These are phyloP conservation scores for Loriculus beryllinus DNA, from an alignment of 2,797 vertebrate genomes.

Conservation along the genomic window DNA sequence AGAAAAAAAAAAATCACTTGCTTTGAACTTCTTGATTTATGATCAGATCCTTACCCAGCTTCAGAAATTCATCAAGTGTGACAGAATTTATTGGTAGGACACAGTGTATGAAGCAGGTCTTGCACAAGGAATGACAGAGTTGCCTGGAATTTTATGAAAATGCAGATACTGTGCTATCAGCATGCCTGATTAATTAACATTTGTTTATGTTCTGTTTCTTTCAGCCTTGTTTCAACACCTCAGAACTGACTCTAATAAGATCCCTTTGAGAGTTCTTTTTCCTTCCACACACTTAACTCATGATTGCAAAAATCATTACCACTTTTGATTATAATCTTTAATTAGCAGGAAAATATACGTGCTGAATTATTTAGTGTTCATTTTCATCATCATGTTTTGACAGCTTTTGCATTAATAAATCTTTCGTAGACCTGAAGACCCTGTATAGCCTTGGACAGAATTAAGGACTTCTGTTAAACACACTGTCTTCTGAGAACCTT, in stretches of 20 bases:
- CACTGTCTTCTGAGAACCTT: not conserved
- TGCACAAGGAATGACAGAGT: not conserved
- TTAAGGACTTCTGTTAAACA: not conserved
- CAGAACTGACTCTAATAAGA: conserved; percentile 34
- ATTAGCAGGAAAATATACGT: conserved; percentile 52
- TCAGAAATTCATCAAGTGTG: not conserved
- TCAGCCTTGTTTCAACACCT: conserved; percentile 24
- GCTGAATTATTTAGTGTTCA: conserved; percentile 48
- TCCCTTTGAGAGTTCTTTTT: conserved; percentile 2
- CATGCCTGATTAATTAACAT: conserved; percentile 39
- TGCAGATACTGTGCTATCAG: not conserved
- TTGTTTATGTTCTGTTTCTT: conserved; percentile 55
- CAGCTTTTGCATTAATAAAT: conserved; percentile 29
- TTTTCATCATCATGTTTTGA: conserved; percentile 21
- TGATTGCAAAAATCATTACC: conserved; percentile 58
- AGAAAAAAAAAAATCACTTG: not conserved
- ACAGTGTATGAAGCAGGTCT: not conserved
- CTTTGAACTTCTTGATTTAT: not conserved
- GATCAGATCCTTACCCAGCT: not conserved
- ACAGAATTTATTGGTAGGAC: not conserved
- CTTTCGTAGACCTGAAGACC: not conserved
- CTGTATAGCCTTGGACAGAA: not conserved
- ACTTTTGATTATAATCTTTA: conserved; percentile 63
- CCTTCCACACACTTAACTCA: conserved; percentile 28
- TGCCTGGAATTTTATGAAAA: conserved; percentile 36